A percentile compares a stretch with the other conserved stretches of the same genome.
These are phyloP conservation scores for Entomyzon cyanotis DNA, from an alignment of 2,113 vertebrate genomes.

Conservation along the genomic window DNA sequence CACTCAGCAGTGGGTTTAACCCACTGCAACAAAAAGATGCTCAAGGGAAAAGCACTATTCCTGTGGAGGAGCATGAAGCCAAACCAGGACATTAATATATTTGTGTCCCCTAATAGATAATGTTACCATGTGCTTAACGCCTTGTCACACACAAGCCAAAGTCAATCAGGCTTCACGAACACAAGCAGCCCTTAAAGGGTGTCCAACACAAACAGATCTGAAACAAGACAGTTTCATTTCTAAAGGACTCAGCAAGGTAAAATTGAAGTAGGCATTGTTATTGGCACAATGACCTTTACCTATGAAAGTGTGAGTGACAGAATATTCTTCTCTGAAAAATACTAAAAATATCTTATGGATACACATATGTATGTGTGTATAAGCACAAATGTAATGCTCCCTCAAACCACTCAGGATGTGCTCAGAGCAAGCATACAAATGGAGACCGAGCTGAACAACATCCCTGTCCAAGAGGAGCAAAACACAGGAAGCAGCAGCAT, in stretches of 20 bases:
- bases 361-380: fast-evolving
- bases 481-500: not conserved
- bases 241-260: not conserved
- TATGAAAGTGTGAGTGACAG: not conserved
- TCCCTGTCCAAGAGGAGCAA: not conserved
- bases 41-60: not conserved
- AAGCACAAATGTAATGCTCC: not conserved
- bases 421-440: not conserved
- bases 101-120: not conserved
- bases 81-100: not conserved
- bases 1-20: not conserved
- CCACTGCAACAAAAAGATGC: not conserved
- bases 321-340: not conserved
- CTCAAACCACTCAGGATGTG: not conserved
- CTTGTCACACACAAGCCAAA: not conserved
- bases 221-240: not conserved
- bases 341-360: not conserved
- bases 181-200: not conserved
- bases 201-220: not conserved
- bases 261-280: not conserved
- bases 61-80: not conserved
- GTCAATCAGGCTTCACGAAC: not conserved
- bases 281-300: not conserved
- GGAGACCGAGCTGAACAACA: not conserved
- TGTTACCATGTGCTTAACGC: not conserved